Conservation (phyloP, 2,797 vertebrate genomes). For the Gastrophryne carolinensis region DNA sequence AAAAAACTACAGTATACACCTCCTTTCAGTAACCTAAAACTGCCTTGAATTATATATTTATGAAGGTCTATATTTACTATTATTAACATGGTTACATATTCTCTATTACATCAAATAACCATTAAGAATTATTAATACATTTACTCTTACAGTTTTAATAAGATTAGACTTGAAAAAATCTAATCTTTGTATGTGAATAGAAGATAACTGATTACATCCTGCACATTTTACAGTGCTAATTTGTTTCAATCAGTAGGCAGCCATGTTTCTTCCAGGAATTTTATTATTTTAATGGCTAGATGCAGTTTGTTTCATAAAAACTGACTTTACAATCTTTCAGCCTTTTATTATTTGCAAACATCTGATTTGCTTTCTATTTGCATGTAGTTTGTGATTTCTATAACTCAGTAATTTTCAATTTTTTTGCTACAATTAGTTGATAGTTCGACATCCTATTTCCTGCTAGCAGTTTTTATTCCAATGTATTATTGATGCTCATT, state of each 20-base stretch:
- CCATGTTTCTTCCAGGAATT: neutral
- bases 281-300: slow-evolving; percentile 13
- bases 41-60: slow-evolving; percentile 3
- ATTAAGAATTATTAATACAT: slow-evolving; percentile 25
- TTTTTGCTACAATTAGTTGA: slow-evolving; percentile 17
- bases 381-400: neutral
- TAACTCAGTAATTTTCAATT: neutral
- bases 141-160: slow-evolving; percentile 46
- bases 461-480: slow-evolving; percentile 17
- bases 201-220: slow-evolving; percentile 44
- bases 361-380: slow-evolving; percentile 1
- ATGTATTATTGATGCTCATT: slow-evolving; percentile 29
- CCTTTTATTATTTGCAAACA: neutral
- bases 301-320: neutral
- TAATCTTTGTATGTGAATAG: slow-evolving; percentile 29
- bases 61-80: slow-evolving; percentile 12
- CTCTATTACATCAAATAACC: slow-evolving; percentile 18
- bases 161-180: slow-evolving; percentile 45
- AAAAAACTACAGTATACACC: too few species aligned
- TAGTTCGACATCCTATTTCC: slow-evolving; percentile 1
- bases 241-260: slow-evolving; percentile 17
- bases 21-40: neutral
- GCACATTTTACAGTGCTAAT: slow-evolving; percentile 4
- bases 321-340: neutral
- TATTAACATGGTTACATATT: slow-evolving; percentile 34